Evolutionary conservation across 2,888 invertebrate species (phyloP).

Genomic region (Sacculina carcini): DNA sequence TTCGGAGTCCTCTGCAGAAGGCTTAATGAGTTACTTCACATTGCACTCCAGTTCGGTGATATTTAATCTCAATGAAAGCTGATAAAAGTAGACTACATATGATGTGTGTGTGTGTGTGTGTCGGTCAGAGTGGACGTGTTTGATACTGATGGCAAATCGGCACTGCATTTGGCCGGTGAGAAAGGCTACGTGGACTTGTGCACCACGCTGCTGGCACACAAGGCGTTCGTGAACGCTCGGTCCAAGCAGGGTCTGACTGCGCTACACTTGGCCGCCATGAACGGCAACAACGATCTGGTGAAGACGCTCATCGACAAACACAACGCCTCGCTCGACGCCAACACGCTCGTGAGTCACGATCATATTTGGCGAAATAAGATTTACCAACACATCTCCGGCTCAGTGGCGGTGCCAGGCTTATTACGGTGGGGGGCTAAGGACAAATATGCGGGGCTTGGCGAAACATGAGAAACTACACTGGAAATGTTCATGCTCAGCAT

Average conservation of each 20-base stretch:
- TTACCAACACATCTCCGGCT: too few relatives aligned
- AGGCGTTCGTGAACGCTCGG: conserved; percentile 85
- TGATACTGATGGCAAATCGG: conserved; percentile 81
- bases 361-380: neutral
- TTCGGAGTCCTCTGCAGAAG: too few relatives aligned
- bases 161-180: conserved; percentile 29
- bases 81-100: too few relatives aligned
- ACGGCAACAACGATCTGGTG: conserved; percentile 68
- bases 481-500: too few relatives aligned
- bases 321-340: conserved; percentile 77
- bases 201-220: conserved; percentile 52
- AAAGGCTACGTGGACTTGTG: conserved; percentile 36
- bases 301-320: conserved; percentile 82
- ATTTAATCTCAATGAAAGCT: too few relatives aligned
- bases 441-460: too few relatives aligned
- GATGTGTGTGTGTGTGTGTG: neutral
- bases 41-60: too few relatives aligned
- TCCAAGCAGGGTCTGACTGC: conserved; percentile 52
- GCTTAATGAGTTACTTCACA: too few relatives aligned
- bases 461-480: too few relatives aligned
- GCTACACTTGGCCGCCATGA: conserved; percentile 84
- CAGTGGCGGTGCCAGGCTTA: too few relatives aligned
- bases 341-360: conserved; percentile 39
- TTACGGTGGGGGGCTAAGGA: too few relatives aligned
- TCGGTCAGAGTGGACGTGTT: conserved; percentile 88